These are phyloP conservation scores for Cydia strobilella DNA, from an alignment of 1,140 invertebrate species.

Conservation along the genomic window DNA sequence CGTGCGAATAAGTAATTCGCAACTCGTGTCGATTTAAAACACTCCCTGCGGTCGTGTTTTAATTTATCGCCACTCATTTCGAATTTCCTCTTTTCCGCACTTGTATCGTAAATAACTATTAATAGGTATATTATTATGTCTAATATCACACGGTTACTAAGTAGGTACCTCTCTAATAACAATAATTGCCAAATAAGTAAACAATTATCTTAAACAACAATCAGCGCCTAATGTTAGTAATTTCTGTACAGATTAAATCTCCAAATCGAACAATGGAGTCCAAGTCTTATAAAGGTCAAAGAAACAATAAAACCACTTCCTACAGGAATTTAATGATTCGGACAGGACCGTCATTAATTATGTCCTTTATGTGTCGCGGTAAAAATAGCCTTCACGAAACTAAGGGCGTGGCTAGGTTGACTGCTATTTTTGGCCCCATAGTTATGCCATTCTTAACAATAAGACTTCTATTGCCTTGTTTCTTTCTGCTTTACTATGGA, in stretches of 20 bases:
- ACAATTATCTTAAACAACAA: background rate
- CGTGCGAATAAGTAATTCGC: too few relatives aligned
- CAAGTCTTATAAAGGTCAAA: background rate
- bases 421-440: too few relatives aligned
- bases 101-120: too few relatives aligned
- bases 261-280: background rate
- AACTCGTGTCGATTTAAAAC: too few relatives aligned
- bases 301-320: constrained; percentile 5
- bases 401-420: background rate
- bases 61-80: too few relatives aligned
- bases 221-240: background rate
- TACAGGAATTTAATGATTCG: constrained; percentile 4
- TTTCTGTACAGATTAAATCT: background rate
- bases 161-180: background rate
- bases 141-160: too few relatives aligned
- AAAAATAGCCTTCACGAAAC: background rate
- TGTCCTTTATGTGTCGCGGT: background rate
- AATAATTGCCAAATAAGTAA: background rate
- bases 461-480: too few relatives aligned
- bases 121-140: too few relatives aligned
- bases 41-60: too few relatives aligned
- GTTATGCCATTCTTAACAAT: too few relatives aligned
- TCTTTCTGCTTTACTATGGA: too few relatives aligned
- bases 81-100: too few relatives aligned
- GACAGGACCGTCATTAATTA: background rate